Percentiles rank a stretch among this genome's conserved stretches.
Conservation (phyloP, 2,888 invertebrate species). For the Papilio gigon region DNA sequence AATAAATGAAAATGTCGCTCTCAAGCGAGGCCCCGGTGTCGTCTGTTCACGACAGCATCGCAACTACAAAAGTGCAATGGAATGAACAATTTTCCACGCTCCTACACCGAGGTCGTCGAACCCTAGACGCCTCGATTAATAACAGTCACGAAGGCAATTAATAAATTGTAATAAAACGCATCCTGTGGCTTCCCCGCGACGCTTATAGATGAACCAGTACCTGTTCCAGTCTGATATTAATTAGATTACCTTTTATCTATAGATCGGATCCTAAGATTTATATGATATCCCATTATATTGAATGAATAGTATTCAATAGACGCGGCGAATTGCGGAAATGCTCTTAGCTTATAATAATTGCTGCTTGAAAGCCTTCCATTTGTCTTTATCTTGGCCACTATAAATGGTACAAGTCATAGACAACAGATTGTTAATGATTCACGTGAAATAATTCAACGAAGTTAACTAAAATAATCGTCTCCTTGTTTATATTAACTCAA, state of each 20-base stretch:
- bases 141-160: constrained; percentile 55
- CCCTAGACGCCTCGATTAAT: constrained; percentile 42
- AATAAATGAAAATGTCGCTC: constrained; percentile 29
- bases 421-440: no score
- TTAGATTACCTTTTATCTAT: constrained; percentile 16
- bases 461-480: background rate
- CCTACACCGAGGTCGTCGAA: constrained; percentile 33
- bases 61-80: constrained; percentile 35
- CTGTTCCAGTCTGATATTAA: constrained; percentile 21
- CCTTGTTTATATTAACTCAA: background rate
- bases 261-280: constrained; percentile 20
- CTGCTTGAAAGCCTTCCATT: no score
- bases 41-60: constrained; percentile 15
- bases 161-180: constrained; percentile 59
- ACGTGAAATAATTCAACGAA: no score
- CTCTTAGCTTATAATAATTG: background rate
- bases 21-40: background rate
- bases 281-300: constrained; percentile 1
- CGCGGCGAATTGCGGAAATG: background rate
- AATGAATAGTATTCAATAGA: background rate
- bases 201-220: constrained; percentile 15
- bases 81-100: constrained; percentile 36
- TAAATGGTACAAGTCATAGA: no score
- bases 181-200: constrained; percentile 49
- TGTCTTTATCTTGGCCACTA: no score